Percentiles rank a stretch among this genome's conserved stretches.
These are phyloP conservation scores for Myiozetetes cayanensis DNA, from an alignment of 2,113 vertebrate species.

Conservation along the genomic window DNA sequence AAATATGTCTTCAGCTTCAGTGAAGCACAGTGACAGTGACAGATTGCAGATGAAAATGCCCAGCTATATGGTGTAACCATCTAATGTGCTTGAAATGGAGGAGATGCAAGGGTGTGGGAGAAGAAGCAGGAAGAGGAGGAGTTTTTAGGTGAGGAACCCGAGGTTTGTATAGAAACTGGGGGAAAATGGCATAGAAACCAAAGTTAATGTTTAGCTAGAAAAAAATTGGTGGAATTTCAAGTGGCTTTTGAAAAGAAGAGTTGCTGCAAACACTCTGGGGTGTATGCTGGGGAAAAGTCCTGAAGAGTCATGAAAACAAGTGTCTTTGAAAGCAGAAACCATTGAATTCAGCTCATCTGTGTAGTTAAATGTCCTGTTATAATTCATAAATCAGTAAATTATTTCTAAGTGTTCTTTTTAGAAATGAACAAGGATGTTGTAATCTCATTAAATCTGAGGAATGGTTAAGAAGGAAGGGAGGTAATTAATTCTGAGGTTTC, in stretches of 20 bases:
- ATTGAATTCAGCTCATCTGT: neutral
- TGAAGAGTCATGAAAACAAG: neutral
- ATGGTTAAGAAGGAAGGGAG: neutral
- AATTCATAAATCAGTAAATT: neutral
- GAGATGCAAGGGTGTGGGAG: neutral
- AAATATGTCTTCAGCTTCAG: neutral
- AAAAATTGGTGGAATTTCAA: neutral
- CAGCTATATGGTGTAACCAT: neutral
- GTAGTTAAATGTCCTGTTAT: neutral
- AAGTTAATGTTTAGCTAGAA: neutral
- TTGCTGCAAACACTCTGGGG: neutral
- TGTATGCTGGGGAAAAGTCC: neutral
- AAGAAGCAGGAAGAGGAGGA: neutral
- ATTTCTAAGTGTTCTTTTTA: neutral
- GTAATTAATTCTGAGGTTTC: neutral
- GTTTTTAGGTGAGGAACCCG: neutral
- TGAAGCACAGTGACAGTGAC: neutral
- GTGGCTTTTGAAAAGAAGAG: neutral
- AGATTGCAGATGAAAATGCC: neutral
- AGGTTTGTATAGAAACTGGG: neutral
- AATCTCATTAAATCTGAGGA: neutral
- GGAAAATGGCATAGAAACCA: neutral
- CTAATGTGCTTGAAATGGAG: neutral
- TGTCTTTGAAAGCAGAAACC: neutral
- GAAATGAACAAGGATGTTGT: neutral